Conservation (phyloP, 2,113 vertebrate genomes). For the Meleagris gallopavo region DNA sequence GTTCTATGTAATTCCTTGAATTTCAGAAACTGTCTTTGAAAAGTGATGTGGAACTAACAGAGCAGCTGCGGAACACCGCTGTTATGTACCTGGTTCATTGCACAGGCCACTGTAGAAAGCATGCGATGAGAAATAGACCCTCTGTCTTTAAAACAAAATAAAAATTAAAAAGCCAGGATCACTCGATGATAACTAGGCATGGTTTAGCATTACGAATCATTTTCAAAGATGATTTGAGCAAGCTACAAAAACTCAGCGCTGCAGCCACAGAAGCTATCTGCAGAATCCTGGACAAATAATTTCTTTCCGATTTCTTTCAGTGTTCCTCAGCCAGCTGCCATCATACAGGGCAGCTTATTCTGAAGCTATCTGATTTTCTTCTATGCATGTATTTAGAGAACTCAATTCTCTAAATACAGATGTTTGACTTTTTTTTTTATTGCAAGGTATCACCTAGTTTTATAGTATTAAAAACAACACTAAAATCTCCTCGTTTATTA, state of each 20-base stretch:
- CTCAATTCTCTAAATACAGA: background rate
- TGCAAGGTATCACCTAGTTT: background rate
- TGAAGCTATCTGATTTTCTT: background rate
- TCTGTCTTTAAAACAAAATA: background rate
- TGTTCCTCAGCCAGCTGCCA: background rate
- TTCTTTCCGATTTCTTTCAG: background rate
- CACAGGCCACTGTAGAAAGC: background rate
- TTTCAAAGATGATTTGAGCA: background rate
- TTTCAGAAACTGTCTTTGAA: background rate
- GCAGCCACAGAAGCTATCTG: background rate
- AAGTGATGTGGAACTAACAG: background rate
- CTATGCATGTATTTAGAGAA: background rate
- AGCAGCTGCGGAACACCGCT: background rate
- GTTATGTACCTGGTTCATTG: background rate
- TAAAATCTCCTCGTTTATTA: background rate
- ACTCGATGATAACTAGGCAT: background rate
- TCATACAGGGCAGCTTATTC: background rate
- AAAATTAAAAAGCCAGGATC: background rate
- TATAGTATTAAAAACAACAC: background rate
- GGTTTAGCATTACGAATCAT: too few relatives aligned
- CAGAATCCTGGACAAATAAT: background rate
- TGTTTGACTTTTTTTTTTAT: background rate
- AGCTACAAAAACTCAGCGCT: background rate
- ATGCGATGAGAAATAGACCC: background rate
- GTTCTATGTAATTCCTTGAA: background rate